A percentile compares a stretch with the other conserved stretches of the same genome.
phyloP scores from a whole-genome alignment of 1,140 invertebrate genomes.

The Branchinecta lindahli region DNA sequence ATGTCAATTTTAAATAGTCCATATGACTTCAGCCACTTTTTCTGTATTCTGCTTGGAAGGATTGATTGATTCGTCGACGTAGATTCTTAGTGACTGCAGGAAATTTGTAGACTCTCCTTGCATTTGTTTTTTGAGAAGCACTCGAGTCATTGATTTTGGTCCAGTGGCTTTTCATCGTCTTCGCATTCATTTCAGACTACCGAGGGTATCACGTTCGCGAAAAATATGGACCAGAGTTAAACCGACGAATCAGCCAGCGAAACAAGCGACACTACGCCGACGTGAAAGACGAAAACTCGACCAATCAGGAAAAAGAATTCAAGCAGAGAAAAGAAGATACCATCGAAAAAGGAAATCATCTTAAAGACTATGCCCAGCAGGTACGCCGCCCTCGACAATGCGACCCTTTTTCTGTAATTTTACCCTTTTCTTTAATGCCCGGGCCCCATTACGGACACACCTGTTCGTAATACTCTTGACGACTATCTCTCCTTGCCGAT shows the following conservation, averaged over 20 bases:
- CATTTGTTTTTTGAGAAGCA: too few species aligned
- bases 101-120: too few species aligned
- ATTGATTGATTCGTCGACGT: too few species aligned
- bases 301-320: neutral
- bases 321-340: neutral
- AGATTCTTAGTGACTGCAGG: too few species aligned
- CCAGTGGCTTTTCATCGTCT: neutral
- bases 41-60: too few species aligned
- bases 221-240: constrained; percentile 40
- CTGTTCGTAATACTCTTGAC: too few species aligned
- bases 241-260: constrained; percentile 30
- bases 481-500: too few species aligned
- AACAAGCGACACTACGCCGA: neutral
- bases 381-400: neutral
- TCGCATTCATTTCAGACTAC: constrained; percentile 36
- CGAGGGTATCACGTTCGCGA: constrained; percentile 46
- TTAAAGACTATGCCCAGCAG: neutral
- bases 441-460: too few species aligned
- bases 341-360: neutral
- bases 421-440: neutral
- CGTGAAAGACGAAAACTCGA: neutral
- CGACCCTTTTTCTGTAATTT: neutral
- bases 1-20: too few species aligned
- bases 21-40: too few species aligned
- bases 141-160: too few species aligned